A percentile compares a stretch with the other conserved stretches of the same genome.
These are phyloP conservation scores for Planiliza haematocheilus DNA, from an alignment of 2,113 vertebrate genomes.

Conservation along the genomic window DNA sequence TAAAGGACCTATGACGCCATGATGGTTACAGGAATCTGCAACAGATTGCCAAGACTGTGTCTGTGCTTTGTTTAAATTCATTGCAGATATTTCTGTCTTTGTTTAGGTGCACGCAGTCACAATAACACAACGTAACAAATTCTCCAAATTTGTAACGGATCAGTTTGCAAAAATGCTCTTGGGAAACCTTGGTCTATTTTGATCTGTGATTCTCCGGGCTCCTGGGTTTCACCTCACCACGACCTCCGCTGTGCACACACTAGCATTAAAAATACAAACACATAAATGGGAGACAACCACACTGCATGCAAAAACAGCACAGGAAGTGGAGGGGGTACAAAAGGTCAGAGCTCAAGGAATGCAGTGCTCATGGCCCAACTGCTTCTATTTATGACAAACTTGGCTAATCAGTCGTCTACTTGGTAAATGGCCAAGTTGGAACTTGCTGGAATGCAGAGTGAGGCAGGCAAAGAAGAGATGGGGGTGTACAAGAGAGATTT, in stretches of 20 bases:
- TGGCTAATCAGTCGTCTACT: constrained; percentile 78
- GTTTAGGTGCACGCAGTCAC: constrained; percentile 15
- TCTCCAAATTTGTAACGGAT: not conserved
- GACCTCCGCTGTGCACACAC: constrained; percentile 17
- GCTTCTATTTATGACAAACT: constrained; percentile 81
- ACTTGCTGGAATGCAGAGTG: constrained; percentile 63
- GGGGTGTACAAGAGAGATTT: constrained; percentile 8
- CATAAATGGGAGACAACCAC: constrained; percentile 37
- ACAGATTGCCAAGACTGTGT: constrained; percentile 4
- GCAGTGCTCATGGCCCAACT: constrained; percentile 65
- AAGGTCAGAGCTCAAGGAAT: constrained; percentile 89
- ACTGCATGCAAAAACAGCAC: constrained; percentile 49
- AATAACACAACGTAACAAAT: constrained; percentile 24
- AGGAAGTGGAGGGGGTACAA: constrained; percentile 87
- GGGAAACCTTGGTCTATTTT: constrained; percentile 29
- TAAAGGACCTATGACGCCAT: not conserved
- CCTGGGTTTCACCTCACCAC: constrained; percentile 25
- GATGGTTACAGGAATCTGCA: constrained; percentile 22
- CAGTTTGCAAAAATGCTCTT: constrained; percentile 6
- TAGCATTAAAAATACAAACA: constrained; percentile 35
- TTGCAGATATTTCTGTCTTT: constrained; percentile 16
- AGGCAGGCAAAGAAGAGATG: not conserved
- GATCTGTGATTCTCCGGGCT: constrained; percentile 3
- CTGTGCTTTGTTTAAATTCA: constrained; percentile 16
- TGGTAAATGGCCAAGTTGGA: constrained; percentile 77